Conservation (phyloP, 2,888 invertebrate species). For the Podotricha telesiphe region DNA sequence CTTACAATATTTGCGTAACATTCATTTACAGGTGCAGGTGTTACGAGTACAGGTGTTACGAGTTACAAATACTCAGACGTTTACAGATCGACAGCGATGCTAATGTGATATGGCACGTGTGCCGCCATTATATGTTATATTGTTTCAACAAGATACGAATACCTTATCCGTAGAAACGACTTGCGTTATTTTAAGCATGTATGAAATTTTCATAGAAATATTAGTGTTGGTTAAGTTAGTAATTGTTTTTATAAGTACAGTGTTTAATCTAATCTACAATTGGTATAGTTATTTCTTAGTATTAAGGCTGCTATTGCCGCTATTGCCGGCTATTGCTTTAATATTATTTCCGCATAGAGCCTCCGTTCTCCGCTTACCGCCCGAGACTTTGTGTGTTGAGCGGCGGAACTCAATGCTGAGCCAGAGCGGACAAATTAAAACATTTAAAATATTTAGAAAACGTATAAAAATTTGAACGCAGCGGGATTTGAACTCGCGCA, state of each 20-base stretch:
- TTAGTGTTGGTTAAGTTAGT: neutral
- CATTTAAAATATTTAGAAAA: too few relatives aligned
- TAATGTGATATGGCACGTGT: conserved; percentile 26
- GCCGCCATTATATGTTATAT: conserved; percentile 10
- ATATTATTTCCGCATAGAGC: too few relatives aligned
- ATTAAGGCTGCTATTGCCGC: too few relatives aligned
- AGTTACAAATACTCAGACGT: neutral
- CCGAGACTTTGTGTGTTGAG: too few relatives aligned
- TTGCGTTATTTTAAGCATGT: neutral
- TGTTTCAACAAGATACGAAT: conserved; percentile 17
- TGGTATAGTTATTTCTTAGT: too few relatives aligned
- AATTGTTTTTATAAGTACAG: neutral
- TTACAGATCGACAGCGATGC: conserved; percentile 15
- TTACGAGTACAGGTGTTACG: conserved; percentile 18
- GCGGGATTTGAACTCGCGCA: too few relatives aligned
- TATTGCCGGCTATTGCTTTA: too few relatives aligned
- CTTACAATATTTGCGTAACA: neutral
- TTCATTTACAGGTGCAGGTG: conserved; percentile 3
- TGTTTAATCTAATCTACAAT: neutral
- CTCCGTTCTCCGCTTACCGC: too few relatives aligned
- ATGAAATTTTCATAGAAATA: conserved; percentile 1
- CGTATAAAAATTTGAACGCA: too few relatives aligned
- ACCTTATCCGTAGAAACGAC: conserved; percentile 9
- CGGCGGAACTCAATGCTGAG: too few relatives aligned
- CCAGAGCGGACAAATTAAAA: too few relatives aligned